phyloP scores from a whole-genome alignment of 2,797 vertebrate genomes.

The Podarcis lilfordi region DNA sequence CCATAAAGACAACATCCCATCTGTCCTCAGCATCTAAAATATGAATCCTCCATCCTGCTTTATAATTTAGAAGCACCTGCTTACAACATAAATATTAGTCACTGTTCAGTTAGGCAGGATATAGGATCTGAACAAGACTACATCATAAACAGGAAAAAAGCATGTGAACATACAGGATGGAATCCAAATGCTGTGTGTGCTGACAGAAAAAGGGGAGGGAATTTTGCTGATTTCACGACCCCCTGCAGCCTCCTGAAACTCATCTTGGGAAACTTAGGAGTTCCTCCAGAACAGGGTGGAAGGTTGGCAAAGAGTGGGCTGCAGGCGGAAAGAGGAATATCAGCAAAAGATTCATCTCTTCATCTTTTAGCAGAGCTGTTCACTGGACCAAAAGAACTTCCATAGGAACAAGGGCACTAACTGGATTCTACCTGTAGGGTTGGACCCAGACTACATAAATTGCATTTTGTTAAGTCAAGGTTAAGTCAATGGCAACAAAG shows the following conservation, averaged over 20 bases:
- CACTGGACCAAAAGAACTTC: neutral
- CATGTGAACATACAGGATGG: neutral
- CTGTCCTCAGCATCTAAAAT: neutral
- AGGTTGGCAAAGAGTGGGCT: neutral
- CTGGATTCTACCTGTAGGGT: neutral
- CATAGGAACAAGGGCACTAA: neutral
- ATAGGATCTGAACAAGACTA: neutral
- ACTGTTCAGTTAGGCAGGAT: neutral
- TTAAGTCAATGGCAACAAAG: neutral
- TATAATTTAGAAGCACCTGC: conserved; percentile 12
- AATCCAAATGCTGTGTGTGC: neutral
- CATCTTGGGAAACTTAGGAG: neutral
- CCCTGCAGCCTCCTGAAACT: neutral
- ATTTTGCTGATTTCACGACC: neutral
- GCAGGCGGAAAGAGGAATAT: neutral
- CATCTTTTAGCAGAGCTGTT: neutral
- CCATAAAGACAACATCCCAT: conserved; percentile 8
- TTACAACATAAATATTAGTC: neutral
- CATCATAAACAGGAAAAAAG: neutral
- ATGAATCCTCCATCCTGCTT: neutral
- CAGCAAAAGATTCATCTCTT: neutral
- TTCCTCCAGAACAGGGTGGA: neutral
- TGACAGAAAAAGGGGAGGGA: neutral
- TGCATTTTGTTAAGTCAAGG: neutral
- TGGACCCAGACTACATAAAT: too few species aligned